Conservation (phyloP, 2,797 vertebrate species). For the Merluccius polli region DNA sequence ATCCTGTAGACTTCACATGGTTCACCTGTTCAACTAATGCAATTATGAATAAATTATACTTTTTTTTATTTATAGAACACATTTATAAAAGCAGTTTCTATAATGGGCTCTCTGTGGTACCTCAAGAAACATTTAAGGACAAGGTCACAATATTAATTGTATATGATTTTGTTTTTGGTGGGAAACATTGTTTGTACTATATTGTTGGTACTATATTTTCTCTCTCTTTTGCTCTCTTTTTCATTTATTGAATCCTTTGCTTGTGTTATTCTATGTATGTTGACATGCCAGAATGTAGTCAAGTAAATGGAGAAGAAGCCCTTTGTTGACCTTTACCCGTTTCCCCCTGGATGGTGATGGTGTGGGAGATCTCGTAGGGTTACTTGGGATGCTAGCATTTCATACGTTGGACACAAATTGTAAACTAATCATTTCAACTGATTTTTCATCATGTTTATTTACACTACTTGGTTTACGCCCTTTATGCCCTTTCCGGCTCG, state of each 20-base stretch:
- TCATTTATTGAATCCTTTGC: not conserved
- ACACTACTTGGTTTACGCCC: too few species aligned
- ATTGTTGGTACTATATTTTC: not conserved
- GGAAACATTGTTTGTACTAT: not conserved
- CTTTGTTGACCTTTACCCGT: not conserved
- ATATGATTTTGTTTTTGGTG: not conserved
- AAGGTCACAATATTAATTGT: not conserved
- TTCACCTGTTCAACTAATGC: conserved; percentile 7
- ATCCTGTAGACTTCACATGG: not conserved
- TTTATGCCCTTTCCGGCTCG: too few species aligned
- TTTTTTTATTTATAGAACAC: not conserved
- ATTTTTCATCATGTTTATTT: too few species aligned
- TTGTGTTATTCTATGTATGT: too few species aligned
- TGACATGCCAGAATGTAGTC: not conserved
- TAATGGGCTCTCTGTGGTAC: not conserved
- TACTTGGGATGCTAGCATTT: not conserved
- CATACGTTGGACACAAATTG: too few species aligned
- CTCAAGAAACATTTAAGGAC: not conserved
- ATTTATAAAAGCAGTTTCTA: not conserved
- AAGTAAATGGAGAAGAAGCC: not conserved
- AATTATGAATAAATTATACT: not conserved
- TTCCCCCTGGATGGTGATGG: too few species aligned
- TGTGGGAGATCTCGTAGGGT: not conserved
- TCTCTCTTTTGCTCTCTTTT: too few species aligned
- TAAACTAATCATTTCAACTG: not conserved